phyloP scores from a whole-genome alignment of 53 echinoderm and acorn worm genomes.

The Apostichopus leukothele region DNA sequence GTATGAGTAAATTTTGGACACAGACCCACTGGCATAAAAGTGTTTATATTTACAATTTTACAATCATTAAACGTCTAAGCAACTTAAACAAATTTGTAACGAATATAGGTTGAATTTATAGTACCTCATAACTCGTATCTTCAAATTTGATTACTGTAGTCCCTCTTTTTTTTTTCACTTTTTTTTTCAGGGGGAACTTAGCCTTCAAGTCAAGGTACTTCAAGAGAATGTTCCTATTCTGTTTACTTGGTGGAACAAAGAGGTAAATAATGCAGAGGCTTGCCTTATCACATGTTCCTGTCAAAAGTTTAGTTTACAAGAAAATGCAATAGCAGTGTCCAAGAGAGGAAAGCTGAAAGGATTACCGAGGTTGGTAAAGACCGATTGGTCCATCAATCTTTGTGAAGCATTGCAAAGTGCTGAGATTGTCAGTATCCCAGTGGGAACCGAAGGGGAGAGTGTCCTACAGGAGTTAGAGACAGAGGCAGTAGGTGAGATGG shows the following conservation, averaged over 20 bases:
- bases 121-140: no score
- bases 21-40: no score
- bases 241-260: conserved; percentile 28
- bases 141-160: no score
- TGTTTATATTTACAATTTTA: no score
- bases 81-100: no score
- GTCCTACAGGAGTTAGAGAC: not conserved
- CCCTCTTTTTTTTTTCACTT: not conserved
- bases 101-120: no score
- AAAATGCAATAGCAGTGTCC: not conserved
- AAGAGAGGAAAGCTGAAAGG: not conserved
- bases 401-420: conserved; percentile 18
- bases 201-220: conserved; percentile 11
- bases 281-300: conserved; percentile 3
- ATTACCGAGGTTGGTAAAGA: not conserved
- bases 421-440: conserved; percentile 1
- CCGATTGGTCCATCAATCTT: not conserved
- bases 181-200: conserved; percentile 17
- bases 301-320: not conserved
- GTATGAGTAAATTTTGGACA: no score
- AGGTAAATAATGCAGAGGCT: not conserved
- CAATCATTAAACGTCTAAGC: no score
- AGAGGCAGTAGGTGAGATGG: no score
- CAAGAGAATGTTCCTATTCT: not conserved
- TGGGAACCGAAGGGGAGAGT: conserved; percentile 1